These are phyloP conservation scores for Campodea augens DNA, from an alignment of 1,140 invertebrate species.

Conservation along the genomic window DNA sequence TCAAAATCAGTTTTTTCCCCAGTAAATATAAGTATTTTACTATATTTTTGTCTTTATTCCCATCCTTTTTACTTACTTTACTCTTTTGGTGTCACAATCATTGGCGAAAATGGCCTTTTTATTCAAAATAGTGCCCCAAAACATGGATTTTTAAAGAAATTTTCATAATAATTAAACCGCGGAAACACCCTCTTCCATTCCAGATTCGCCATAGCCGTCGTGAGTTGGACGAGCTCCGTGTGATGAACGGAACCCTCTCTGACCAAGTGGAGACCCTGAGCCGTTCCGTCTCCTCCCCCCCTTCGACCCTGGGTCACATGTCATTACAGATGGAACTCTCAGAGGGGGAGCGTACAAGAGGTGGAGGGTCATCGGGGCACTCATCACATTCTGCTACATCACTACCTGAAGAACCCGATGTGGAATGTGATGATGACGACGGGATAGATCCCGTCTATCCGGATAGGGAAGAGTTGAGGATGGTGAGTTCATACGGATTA, in stretches of 20 bases:
- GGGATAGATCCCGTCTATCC: conserved; percentile 5
- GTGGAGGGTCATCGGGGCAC: no score
- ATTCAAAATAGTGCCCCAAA: background rate
- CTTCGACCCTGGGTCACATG: conserved; percentile 20
- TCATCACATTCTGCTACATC: conserved; percentile 11
- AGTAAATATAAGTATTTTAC: no score
- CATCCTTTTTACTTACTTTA: no score
- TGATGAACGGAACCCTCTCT: conserved; percentile 27
- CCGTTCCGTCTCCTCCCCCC: conserved; percentile 9
- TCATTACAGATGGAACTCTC: conserved; percentile 34
- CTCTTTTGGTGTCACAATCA: no score
- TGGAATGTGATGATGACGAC: conserved; percentile 23
- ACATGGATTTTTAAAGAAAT: background rate
- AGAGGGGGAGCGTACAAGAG: conserved; percentile 10
- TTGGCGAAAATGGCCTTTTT: background rate
- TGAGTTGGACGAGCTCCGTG: conserved; percentile 39
- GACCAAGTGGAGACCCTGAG: conserved; percentile 25
- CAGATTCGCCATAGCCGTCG: conserved; percentile 28
- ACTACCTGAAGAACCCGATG: conserved; percentile 13
- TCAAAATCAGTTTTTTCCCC: no score
- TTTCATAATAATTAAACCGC: no score
- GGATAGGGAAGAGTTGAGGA: conserved; percentile 5
- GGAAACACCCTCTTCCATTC: no score
- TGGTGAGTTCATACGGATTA: background rate
- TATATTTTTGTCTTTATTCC: no score